Evolutionary conservation across 2,113 vertebrate genomes (phyloP), one percentile per base, ranked within the genome.

Genomic region (Caretta caretta): DNA sequence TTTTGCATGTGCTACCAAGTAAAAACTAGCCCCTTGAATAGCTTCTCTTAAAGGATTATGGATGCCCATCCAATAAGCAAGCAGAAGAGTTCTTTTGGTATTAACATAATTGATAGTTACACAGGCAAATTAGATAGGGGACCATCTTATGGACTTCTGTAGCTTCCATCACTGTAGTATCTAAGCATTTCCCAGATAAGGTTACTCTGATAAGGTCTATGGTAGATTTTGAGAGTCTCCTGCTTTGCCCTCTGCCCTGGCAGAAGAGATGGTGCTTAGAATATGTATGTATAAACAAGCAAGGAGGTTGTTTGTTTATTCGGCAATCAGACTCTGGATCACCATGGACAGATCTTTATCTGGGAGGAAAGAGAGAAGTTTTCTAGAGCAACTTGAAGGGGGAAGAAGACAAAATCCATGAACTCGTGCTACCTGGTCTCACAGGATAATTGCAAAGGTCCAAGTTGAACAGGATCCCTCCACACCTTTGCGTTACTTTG

Each of bases 151-250:
- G 87, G 35, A 62, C 4, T 87, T 78, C 57, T 83, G 85, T 16
- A 79, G 65, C 88, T 38, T 19, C 9, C 11, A 11, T 11, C 72
- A 24, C 38, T 75, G 20, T 75, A 75, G 11, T 75, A 75, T 38
- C 10, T 75, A 75, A 75, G 38, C n/a, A 83, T 54, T 2, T 65
- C 1, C 13, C 27, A 6, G 24, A 50, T 22, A 49, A 51, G 7
- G 56, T 50, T 80, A 5, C 22, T 48, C 13, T 16, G n/a, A 46
- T 1, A 0, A 80, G 56, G 10, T 81, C 0, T 35, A 0, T 79
- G 75, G 56, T 84, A 29, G 82, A 53, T 91, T 65, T 65, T 46
- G 22, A 12, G 24, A 50, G 51, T 69, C 27, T 57, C 42, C n/a
- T 46, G 10, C 3, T 0, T 1, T 48, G 65, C 59, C 42, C 22